Conservation (phyloP, 2,888 invertebrate genomes). For the Kuschelorhynchus macadamiae region DNA sequence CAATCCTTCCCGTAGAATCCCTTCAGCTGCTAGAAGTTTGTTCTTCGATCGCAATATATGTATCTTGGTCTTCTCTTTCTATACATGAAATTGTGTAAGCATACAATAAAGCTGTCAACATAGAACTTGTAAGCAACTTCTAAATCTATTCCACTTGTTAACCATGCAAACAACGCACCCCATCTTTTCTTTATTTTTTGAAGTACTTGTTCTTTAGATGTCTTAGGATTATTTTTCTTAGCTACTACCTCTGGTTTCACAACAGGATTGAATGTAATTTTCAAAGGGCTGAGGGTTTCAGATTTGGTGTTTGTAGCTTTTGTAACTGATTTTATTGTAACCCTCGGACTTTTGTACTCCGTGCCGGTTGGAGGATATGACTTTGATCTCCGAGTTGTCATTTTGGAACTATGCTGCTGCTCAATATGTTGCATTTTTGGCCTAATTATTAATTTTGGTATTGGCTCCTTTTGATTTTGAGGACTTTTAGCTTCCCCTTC, state of each 20-base stretch:
- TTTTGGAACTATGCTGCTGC: constrained; percentile 67
- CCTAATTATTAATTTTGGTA: constrained; percentile 64
- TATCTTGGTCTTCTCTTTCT: too few species aligned
- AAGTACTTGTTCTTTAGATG: too few species aligned
- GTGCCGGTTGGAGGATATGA: constrained; percentile 57
- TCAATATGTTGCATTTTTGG: constrained; percentile 57
- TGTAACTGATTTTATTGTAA: constrained; percentile 66
- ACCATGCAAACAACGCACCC: too few species aligned
- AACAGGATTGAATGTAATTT: constrained; percentile 70
- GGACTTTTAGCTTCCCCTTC: constrained; percentile 51
- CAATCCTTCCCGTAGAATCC: too few species aligned
- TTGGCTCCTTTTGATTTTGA: constrained; percentile 56
- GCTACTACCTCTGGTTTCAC: constrained; percentile 60
- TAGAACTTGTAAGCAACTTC: too few species aligned
- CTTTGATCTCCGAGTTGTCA: constrained; percentile 63
- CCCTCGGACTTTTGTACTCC: constrained; percentile 65
- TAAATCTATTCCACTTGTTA: too few species aligned
- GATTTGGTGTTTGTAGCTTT: constrained; percentile 56
- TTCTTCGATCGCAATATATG: too few species aligned
- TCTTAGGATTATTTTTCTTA: constrained; percentile 59
- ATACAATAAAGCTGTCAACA: too few species aligned
- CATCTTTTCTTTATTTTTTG: too few species aligned
- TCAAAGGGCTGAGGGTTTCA: constrained; percentile 58
- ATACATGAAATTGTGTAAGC: too few species aligned
- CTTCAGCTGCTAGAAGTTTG: too few species aligned